These are phyloP conservation scores for Coranthus polyacanthus DNA, from an alignment of 2,797 vertebrate genomes.

Conservation along the genomic window DNA sequence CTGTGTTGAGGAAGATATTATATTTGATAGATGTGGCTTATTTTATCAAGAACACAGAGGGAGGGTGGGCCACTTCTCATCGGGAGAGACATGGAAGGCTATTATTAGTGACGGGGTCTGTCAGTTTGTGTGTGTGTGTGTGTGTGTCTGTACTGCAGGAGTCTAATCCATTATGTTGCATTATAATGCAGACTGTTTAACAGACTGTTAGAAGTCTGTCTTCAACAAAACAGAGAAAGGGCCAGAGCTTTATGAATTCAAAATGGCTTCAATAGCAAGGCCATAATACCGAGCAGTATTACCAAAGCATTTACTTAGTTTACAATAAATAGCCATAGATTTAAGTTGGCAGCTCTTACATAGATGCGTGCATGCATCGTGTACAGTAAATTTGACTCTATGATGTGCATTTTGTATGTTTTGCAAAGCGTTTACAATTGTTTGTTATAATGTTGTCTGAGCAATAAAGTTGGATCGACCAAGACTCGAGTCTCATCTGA, in stretches of 20 bases:
- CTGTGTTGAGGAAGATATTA: slow-evolving; percentile 50
- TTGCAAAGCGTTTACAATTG: too few relatives aligned
- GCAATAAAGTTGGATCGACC: not conserved
- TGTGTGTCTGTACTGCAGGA: not conserved
- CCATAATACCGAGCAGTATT: too few relatives aligned
- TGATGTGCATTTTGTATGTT: too few relatives aligned
- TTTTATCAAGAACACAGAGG: slow-evolving; percentile 55
- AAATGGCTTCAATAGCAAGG: too few relatives aligned
- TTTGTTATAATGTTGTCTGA: not conserved
- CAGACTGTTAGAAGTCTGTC: not conserved
- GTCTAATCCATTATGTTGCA: slow-evolving; percentile 16
- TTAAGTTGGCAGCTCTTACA: too few relatives aligned
- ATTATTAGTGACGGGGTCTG: slow-evolving; percentile 49
- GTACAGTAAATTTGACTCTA: too few relatives aligned
- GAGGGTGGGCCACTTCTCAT: slow-evolving; percentile 37
- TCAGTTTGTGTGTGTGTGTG: slow-evolving; percentile 16
- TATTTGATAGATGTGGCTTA: slow-evolving; percentile 62
- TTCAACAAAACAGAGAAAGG: not conserved
- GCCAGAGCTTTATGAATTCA: too few relatives aligned
- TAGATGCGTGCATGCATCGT: too few relatives aligned
- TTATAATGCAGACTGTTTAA: slow-evolving; percentile 13
- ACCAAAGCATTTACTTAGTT: too few relatives aligned
- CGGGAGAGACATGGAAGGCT: slow-evolving; percentile 30
- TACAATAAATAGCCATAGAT: too few relatives aligned
- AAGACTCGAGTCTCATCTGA: slow-evolving; percentile 6